Conservation (phyloP, 2,888 invertebrate genomes). For the Volucella zonaria region DNA sequence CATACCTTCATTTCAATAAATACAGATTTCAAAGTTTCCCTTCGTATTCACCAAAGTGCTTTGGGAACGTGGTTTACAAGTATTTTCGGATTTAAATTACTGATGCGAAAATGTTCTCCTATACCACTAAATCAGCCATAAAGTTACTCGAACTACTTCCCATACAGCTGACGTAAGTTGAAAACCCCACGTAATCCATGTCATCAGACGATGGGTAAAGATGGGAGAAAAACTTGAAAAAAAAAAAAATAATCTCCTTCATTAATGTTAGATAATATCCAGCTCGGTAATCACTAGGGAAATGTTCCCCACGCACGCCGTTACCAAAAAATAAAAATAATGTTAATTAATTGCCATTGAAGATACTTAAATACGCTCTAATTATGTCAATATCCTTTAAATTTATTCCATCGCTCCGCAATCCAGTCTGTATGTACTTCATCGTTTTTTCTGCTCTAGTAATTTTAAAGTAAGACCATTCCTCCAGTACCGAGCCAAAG, state of each 20-base stretch:
- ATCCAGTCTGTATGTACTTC: not conserved
- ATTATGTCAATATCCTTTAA: constrained; percentile 56
- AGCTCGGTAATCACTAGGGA: constrained; percentile 55
- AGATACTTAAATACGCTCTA: constrained; percentile 58
- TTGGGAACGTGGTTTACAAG: no score
- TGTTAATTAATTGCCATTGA: constrained; percentile 69
- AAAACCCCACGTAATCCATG: no score
- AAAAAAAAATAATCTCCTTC: constrained; percentile 11
- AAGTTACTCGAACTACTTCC: no score
- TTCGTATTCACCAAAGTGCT: no score
- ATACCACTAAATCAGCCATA: no score
- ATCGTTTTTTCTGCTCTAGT: not conserved
- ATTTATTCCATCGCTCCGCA: constrained; percentile 14
- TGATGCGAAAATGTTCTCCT: no score
- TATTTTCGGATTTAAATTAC: no score
- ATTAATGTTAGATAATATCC: constrained; percentile 33
- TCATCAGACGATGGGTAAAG: not conserved
- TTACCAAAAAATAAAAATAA: constrained; percentile 50
- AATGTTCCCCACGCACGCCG: constrained; percentile 35
- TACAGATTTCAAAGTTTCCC: no score
- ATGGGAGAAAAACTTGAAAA: not conserved
- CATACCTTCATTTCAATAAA: no score
- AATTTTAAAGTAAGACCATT: constrained; percentile 42
- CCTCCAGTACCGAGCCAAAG: constrained; percentile 8
- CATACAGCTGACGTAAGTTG: no score